Base-by-base conservation (phyloP, 2,888 invertebrate genomes). In the Synanthedon formicaeformis region DNA sequence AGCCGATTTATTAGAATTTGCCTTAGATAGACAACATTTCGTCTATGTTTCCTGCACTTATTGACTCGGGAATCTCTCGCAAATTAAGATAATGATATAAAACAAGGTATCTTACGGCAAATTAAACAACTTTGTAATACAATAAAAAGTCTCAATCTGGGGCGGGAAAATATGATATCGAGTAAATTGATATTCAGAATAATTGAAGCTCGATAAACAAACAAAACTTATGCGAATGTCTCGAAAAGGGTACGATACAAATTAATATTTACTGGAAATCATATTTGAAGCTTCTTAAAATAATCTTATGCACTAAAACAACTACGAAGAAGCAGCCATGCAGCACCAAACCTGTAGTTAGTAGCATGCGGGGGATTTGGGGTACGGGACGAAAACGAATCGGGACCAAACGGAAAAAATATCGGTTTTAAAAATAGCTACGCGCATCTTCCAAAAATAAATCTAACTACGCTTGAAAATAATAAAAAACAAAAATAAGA, bases 341-440 rank as follows among this genome's bases (percentile, higher is more conserved):
- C 86, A 83, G 88, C 86, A 83, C 73, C 74, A 72, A 71, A 66
- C 78, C 73, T 78, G 61, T 62, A 68, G 83, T 85, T 86, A 85
- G 82, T 83, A 59, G 50, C 86, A 85, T 86, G 85, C 86, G 65
- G 73, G 34, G 34, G 34, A 10, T 6, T 34, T 8, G 80, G 62
- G 51, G 49, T 40, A 59, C 72, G 63, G 40, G 60, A 77, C 75
- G 73, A 58, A 77, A 81, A 81, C 72, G 72, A 80, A 79, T 49
- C 16, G 60, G 67, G 79, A 76, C 67, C 60, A 64, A 81, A 81
- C 78, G 84, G 83, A 82, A 83, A 85, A 81, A 77, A 84, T 84
- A 86, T 86, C 86, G 85, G 86, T 87, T 84, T 75, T 75, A 76
- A 81, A 78, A 73, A 78, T 75, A 82, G 78, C 83, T 85, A 84